Base-by-base conservation (phyloP, 2,888 invertebrate species). In the Rhogogaster chlorosoma region DNA sequence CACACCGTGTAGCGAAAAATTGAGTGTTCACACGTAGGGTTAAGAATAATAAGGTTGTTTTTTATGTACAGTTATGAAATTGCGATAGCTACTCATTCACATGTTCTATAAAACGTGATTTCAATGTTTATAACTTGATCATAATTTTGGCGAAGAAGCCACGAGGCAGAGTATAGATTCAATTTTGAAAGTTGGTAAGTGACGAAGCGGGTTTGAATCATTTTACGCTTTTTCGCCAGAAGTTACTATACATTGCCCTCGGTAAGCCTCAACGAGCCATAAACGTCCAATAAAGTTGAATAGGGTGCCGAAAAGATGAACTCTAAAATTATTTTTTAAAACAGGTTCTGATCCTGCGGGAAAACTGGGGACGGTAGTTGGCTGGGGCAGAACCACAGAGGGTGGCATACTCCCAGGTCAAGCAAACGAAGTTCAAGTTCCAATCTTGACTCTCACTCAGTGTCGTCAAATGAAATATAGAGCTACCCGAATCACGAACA, bases 301-400 rank as follows among this genome's bases (percentile, higher is more conserved):
- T 29, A 12, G 10, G 26, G 38, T 36, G 10, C 12, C 26, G 15
- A 18, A 4, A 2, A 26, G 4, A 61, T 10, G 26, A 36, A 18
- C 38, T 57, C 22, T 61, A 15, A 84, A 83, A 38, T 84, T 75
- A 57, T 53, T 85, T 70, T n/a, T 78, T n/a, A 4, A 70, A 83
- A 75, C 88, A 96, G 96, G 93, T 85, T 92, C 92, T 36, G 97
- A 97, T 89, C 97, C 97, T 77, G 95, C 96, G 0, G 97, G 97
- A 49, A 96, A 96, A 90, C 94, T 95, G 84, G 98, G 97, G 12
- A 96, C 97, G 0, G 98, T 97, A 9, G 96, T 98, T 10, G 98
- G 98, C 2, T 98, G 98, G 98, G 98, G 98, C 0, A 95, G 98
- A 9, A 97, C 97, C 0, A 95, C 96, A 0, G 98, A 98, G 92